A percentile compares a stretch with the other conserved stretches of the same genome.
Conservation (phyloP, 2,797 vertebrate genomes). For the Diplodus puntazzo region DNA sequence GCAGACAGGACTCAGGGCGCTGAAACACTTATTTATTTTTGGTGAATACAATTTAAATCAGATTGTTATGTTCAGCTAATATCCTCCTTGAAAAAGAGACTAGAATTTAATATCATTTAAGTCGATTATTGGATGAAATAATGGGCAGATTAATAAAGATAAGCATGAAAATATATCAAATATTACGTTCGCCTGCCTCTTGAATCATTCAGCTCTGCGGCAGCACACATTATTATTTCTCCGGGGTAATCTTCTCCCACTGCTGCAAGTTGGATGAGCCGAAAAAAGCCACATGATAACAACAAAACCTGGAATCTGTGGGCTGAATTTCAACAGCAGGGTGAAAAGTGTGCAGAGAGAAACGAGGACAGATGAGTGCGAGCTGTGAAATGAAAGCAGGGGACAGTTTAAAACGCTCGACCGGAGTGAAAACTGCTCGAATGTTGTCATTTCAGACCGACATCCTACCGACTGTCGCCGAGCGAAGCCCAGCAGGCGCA, state of each 20-base stretch:
- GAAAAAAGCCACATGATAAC: neutral
- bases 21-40: no score
- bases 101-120: no score
- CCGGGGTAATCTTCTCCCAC: neutral
- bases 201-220: neutral
- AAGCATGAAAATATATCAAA: neutral
- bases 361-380: neutral
- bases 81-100: no score
- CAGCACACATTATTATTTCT: neutral
- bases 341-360: neutral
- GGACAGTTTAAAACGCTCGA: neutral
- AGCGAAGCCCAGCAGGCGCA: constrained; percentile 37
- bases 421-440: neutral
- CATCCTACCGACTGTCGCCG: neutral
- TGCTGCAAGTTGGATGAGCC: neutral
- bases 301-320: neutral
- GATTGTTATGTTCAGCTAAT: no score
- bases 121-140: neutral
- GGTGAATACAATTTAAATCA: no score
- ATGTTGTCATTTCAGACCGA: constrained; percentile 25
- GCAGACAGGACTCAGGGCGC: no score
- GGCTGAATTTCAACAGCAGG: neutral
- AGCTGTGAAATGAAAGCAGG: neutral
- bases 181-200: neutral
- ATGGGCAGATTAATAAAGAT: no score